Base-by-base conservation (phyloP, 1,140 invertebrate genomes). In the Heliconius hewitsoni region DNA sequence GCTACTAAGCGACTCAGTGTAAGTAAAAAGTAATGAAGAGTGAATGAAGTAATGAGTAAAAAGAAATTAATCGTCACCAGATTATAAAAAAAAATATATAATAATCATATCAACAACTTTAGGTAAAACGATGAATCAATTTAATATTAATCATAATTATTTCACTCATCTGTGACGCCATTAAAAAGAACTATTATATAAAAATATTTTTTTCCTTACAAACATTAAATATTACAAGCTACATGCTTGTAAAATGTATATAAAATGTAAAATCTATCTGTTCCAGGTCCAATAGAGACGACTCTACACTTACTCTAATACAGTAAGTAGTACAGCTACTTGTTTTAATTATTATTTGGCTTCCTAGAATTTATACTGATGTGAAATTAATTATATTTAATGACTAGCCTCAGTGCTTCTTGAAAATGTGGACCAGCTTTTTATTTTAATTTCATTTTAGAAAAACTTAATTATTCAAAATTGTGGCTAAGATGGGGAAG, bases 381-480 rank as follows among this genome's bases (percentile, higher is more conserved):
- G 60, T 66, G 60, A 66, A 66, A 66, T 1, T 66, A 30, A 66
- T 66, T 66, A 66, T 66, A 66, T 66, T 66, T 66, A 66, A 66
- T 66, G 60, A 18, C 60, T 66, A 66, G 60, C 16, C 60, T 66
- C 60, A 66, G 60, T 66, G 60, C 60, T 66, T 66, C 60, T 66
- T 66, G 60, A 66, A 66, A 66, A 66, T 18, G 60, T 66, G 23
- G 60, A 66, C 3, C 60, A 66, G 60, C 60, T 66, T 18, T 66
- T 66, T 66, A 66, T 66, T 66, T 66, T 66, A 66, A 66, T 66
- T 66, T 66, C 23, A 66, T 66, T 66, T 66, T 66, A 66, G 55
- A 66, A 66, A 66, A 66, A 66, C 60, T 66, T 66, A 66, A 66
- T 66, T 66, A 66, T 66, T 66, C 13, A 66, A 30, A 66, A 1